phyloP scores from a whole-genome alignment of 2,888 invertebrate genomes.

The Zele albiditarsus region DNA sequence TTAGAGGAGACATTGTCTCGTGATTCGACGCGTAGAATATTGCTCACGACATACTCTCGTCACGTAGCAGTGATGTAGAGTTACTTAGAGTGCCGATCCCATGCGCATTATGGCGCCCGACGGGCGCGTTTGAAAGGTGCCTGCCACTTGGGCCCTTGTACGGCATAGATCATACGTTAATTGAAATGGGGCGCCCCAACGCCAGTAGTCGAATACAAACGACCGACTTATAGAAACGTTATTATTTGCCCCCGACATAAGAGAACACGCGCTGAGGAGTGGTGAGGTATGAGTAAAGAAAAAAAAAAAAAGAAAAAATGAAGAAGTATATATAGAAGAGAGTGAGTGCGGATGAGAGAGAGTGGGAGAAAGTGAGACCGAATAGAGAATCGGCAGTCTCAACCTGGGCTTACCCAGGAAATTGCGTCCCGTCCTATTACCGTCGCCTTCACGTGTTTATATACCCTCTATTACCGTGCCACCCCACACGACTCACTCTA shows the following conservation, averaged over 20 bases:
- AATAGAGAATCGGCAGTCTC: slow-evolving; percentile 43
- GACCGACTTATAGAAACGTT: slow-evolving; percentile 73
- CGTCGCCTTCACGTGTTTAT: slow-evolving; percentile 54
- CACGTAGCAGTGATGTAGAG: slow-evolving; percentile 73
- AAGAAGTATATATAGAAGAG: slow-evolving; percentile 31
- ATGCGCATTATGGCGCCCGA: slow-evolving; percentile 63
- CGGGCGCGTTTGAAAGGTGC: slow-evolving; percentile 65
- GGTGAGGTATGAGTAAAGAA: slow-evolving; percentile 1
- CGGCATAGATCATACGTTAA: slow-evolving; percentile 73
- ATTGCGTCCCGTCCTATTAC: slow-evolving; percentile 63
- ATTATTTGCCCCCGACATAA: slow-evolving; percentile 64
- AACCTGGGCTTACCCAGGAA: slow-evolving; percentile 59
- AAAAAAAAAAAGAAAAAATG: background rate
- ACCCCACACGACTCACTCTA: slow-evolving; percentile 27
- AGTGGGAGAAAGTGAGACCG: slow-evolving; percentile 31
- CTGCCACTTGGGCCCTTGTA: slow-evolving; percentile 60
- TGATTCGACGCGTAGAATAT: slow-evolving; percentile 34
- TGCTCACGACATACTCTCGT: slow-evolving; percentile 54
- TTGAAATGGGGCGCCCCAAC: slow-evolving; percentile 71
- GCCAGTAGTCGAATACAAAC: slow-evolving; percentile 72
- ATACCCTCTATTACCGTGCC: slow-evolving; percentile 18
- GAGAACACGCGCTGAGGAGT: slow-evolving; percentile 11
- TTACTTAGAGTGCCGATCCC: slow-evolving; percentile 70
- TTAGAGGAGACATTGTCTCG: slow-evolving; percentile 22
- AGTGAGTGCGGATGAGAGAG: slow-evolving; percentile 20